phyloP scores from a whole-genome alignment of 1,140 invertebrate species.

The Notospermus geniculatus region DNA sequence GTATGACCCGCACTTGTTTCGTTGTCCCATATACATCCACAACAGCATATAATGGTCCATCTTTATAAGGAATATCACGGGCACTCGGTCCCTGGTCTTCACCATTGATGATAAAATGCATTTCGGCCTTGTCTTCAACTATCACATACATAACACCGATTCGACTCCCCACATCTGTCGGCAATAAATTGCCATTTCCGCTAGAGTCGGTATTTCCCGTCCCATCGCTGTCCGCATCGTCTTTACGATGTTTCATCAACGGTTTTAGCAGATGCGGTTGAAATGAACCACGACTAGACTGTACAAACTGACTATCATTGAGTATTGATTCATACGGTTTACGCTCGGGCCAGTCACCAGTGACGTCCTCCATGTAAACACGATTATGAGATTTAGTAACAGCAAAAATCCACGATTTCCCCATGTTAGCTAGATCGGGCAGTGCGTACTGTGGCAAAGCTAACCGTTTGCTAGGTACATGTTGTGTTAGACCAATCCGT shows the following conservation, averaged over 20 bases:
- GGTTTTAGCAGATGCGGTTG: slow-evolving; percentile 69
- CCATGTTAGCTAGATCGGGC: slow-evolving; percentile 82
- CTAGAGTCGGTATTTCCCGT: slow-evolving; percentile 18
- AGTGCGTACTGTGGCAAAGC: slow-evolving; percentile 78
- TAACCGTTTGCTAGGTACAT: slow-evolving; percentile 43
- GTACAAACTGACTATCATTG: slow-evolving; percentile 64
- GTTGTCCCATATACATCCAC: slow-evolving; percentile 95
- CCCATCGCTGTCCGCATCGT: slow-evolving; percentile 10
- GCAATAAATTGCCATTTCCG: slow-evolving; percentile 51
- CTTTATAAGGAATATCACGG: slow-evolving; percentile 77
- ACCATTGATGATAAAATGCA: slow-evolving; percentile 96
- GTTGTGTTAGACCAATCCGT: slow-evolving; percentile 83
- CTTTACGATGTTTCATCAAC: slow-evolving; percentile 43
- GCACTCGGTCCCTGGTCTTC: slow-evolving; percentile 61
- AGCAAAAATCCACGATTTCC: slow-evolving; percentile 85
- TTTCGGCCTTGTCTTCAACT: slow-evolving; percentile 72
- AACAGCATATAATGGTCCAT: slow-evolving; percentile 81
- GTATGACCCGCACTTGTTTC: slow-evolving; percentile 91
- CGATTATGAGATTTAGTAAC: slow-evolving; percentile 77
- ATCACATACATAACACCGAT: slow-evolving; percentile 91
- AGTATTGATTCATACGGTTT: slow-evolving; percentile 43
- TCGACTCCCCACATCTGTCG: slow-evolving; percentile 82
- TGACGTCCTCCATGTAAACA: slow-evolving; percentile 32
- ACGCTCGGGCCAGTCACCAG: slow-evolving; percentile 21
- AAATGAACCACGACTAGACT: slow-evolving; percentile 75